A percentile compares a stretch with the other conserved stretches of the same genome.
phyloP scores from a whole-genome alignment of 2,113 vertebrate genomes.

The Pituophis catenifer region DNA sequence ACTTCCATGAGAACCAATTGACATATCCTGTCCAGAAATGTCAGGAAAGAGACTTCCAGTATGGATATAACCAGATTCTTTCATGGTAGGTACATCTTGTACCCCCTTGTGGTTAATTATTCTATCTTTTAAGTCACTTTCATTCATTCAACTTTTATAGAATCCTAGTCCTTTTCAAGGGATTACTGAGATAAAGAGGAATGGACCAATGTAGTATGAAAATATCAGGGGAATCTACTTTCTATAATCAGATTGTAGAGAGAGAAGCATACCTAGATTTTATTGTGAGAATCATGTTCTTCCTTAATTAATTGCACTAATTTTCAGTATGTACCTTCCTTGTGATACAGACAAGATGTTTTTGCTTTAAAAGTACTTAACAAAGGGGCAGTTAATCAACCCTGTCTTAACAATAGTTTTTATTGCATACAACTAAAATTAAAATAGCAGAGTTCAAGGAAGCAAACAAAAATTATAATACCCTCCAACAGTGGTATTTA shows the following conservation, averaged over 20 bases:
- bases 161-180: not conserved
- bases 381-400: constrained; percentile 48
- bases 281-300: fast-evolving
- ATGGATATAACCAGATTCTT: constrained; percentile 93
- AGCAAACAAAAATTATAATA: constrained; percentile 67
- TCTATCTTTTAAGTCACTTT: not conserved
- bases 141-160: not conserved
- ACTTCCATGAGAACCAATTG: constrained; percentile 98
- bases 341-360: constrained; percentile 7
- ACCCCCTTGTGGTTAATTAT: fast-evolving
- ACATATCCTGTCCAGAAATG: constrained; percentile 88
- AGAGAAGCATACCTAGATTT: not conserved
- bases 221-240: not conserved
- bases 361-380: constrained; percentile 37
- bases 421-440: constrained; percentile 59
- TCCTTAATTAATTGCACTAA: not conserved
- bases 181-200: not conserved
- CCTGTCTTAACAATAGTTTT: constrained; percentile 49
- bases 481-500: constrained; percentile 51
- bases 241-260: not conserved
- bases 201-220: not conserved
- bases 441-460: constrained; percentile 60
- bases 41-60: constrained; percentile 94
- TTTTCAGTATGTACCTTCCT: constrained; percentile 39
- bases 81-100: constrained; percentile 74